Evolutionary conservation across 1,140 invertebrate genomes (phyloP).

Genomic region (Thaumetopoea pityocampa): DNA sequence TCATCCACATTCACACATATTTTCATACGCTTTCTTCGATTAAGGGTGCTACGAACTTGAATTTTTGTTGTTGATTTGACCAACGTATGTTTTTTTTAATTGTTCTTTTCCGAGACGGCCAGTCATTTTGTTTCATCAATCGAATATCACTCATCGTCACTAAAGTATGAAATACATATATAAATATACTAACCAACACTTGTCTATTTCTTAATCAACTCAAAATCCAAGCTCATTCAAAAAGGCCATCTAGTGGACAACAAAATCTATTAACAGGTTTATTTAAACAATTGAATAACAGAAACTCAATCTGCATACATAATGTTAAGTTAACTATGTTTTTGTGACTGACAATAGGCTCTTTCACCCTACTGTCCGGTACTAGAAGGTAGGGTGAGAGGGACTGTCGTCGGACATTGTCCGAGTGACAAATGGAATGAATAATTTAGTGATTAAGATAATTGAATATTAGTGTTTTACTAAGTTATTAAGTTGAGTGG

Average conservation of each 20-base stretch:
- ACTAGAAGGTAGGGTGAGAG: constrained; percentile 16
- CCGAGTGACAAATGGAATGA: constrained; percentile 28
- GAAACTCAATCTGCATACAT: constrained; percentile 35
- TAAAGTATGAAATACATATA: not conserved
- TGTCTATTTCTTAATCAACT: constrained; percentile 8
- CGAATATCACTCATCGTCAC: too few relatives aligned
- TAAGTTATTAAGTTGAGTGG: constrained; percentile 6
- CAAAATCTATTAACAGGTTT: constrained; percentile 13
- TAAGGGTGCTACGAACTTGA: too few relatives aligned
- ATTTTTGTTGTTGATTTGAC: too few relatives aligned
- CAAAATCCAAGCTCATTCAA: not conserved
- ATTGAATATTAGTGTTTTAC: constrained; percentile 22
- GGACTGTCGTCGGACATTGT: constrained; percentile 23
- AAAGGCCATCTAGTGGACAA: constrained; percentile 8
- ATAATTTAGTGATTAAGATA: constrained; percentile 35
- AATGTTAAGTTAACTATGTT: constrained; percentile 27
- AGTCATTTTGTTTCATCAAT: too few relatives aligned
- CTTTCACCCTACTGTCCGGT: too few relatives aligned
- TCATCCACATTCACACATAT: too few relatives aligned
- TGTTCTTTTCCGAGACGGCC: too few relatives aligned
- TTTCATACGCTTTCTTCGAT: too few relatives aligned
- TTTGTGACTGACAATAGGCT: constrained; percentile 29
- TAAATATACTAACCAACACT: constrained; percentile 8
- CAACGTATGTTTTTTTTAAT: too few relatives aligned
- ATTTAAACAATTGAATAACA: constrained; percentile 24